Evolutionary conservation across 2,797 vertebrate species (phyloP), one percentile per base, ranked within the genome.

Genomic region (Trachops cirrhosus): DNA sequence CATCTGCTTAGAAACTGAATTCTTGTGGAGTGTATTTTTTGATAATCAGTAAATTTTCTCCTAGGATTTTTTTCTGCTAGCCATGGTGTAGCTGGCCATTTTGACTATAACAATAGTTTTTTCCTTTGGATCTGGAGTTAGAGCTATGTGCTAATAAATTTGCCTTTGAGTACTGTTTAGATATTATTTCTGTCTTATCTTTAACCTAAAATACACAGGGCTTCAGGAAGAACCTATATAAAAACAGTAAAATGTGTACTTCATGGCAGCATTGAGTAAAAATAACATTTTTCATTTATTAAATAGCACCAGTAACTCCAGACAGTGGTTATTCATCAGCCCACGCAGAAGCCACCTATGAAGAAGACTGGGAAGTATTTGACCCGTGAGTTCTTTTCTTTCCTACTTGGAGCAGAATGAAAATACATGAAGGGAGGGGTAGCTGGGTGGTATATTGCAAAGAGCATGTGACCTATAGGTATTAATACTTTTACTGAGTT

Each of bases 291-390:
- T 93, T 97, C 37, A 44, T 95, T 98, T 97, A 2, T 97, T 98
- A 96, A 97, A 96, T 93, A 99, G 99, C 99, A 97, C 99, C 99
- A 97, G 99, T 99, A 95, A 99, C 99, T 97, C 99, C 99, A 97
- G 99, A 99, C 93, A 99, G 99, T 98, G 98, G 99, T 24, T 99
- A 99, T 98, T 99, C 99, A 96, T 98, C 99, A 90, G 99, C 99
- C 88, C 99, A 99, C 6, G 99, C 99, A 74, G 99, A 99, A 97
- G 99, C 99, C 67, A 99, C 99, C 77, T 99, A 99, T 96, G 99
- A 99, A 97, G 99, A 99, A 98, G 99, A 99, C 98, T 99, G 99
- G 99, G 99, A 99, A 98, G 99, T 99, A 87, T 99, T 99, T 99
- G 99, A 99, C 98, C 99, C 99, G 99, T 99, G 97, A 99, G 99